These are phyloP conservation scores for Tragopan temminckii DNA, from an alignment of 2,797 vertebrate species.

Conservation along the genomic window DNA sequence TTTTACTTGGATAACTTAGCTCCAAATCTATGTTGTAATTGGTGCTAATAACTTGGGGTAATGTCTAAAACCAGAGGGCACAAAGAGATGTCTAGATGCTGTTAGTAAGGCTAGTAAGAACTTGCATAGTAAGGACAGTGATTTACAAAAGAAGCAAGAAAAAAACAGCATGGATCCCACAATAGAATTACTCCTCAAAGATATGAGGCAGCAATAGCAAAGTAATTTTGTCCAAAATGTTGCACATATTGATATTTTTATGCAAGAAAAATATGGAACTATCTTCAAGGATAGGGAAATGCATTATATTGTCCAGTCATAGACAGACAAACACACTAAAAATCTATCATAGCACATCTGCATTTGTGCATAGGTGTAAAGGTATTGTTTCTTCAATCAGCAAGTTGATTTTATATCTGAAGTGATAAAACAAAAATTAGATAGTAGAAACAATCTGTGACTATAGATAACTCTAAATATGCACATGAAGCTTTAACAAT, in stretches of 20 bases:
- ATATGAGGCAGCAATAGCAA: background rate
- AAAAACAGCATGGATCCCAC: fast-evolving
- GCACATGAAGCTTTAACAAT: background rate
- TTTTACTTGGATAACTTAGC: background rate
- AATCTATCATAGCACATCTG: background rate
- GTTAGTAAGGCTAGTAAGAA: background rate
- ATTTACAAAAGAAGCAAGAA: background rate
- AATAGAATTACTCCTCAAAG: background rate
- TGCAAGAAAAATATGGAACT: background rate
- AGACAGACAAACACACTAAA: background rate
- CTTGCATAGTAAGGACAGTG: background rate
- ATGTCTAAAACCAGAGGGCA: background rate
- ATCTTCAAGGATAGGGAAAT: background rate
- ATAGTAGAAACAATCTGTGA: background rate
- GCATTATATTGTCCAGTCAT: background rate
- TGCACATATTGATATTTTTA: background rate
- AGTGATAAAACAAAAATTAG: background rate
- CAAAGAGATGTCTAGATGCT: background rate
- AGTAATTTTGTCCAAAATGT: background rate
- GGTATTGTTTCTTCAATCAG: background rate
- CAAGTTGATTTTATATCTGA: background rate
- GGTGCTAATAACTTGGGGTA: background rate
- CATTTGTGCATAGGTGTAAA: background rate
- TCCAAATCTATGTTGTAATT: background rate
- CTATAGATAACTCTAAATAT: background rate